Conservation (phyloP, 2,797 vertebrate species). For the Neosilurus mollespiculum region DNA sequence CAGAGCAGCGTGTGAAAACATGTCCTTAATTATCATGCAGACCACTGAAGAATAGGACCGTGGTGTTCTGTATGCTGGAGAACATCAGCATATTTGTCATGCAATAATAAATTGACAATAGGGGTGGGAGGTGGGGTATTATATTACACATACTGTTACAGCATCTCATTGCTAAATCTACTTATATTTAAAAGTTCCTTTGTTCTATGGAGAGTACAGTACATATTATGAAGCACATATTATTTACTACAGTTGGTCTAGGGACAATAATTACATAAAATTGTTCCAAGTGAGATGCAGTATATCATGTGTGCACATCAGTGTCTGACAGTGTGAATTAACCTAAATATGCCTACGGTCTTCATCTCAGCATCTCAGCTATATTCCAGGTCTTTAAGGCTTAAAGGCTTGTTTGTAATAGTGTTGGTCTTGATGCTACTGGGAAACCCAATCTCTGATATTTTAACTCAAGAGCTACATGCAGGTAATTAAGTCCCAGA, state of each 20-base stretch:
- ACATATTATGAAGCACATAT: not conserved
- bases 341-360: not conserved
- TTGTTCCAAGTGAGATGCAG: not conserved
- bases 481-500: not conserved
- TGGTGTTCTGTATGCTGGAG: constrained; percentile 16
- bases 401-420: not conserved
- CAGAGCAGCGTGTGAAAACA: constrained; percentile 33
- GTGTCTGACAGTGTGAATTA: not conserved
- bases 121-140: not conserved
- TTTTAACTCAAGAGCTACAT: not conserved
- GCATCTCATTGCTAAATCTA: not conserved
- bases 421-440: not conserved
- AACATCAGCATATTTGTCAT: constrained; percentile 20
- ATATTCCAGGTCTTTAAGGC: not conserved
- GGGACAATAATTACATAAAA: not conserved
- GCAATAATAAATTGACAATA: not conserved
- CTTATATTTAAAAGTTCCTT: not conserved
- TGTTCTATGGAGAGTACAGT: not conserved
- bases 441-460: not conserved
- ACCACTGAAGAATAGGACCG: constrained; percentile 8
- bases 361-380: not conserved
- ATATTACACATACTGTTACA: constrained; percentile 23
- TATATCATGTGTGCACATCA: not conserved
- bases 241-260: not conserved
- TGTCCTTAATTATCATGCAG: constrained; percentile 41